Percentiles rank a stretch among this genome's conserved stretches.
Conservation (phyloP, 92 coral and sea anemone genomes). For the Nematostella vectensis region DNA sequence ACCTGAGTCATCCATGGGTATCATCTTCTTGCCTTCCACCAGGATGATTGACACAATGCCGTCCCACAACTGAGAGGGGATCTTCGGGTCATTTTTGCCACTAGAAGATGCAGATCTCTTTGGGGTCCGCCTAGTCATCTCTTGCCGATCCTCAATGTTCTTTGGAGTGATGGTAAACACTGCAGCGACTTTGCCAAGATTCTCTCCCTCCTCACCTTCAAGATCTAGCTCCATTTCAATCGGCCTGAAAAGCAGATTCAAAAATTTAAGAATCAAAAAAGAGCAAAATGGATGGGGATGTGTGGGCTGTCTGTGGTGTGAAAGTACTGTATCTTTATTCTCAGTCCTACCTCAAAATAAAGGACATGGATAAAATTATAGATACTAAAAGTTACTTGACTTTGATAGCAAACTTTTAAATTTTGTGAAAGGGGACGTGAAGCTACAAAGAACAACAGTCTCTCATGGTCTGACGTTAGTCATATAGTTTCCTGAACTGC, state of each 20-base stretch:
- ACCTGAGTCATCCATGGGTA: slow-evolving; percentile 99
- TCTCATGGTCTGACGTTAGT: too few species aligned
- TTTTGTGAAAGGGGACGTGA: too few species aligned
- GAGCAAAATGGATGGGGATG: too few species aligned
- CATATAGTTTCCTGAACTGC: too few species aligned
- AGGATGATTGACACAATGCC: slow-evolving; percentile 84
- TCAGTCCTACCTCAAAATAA: too few species aligned
- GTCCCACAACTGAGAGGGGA: slow-evolving; percentile 74
- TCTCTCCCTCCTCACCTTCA: slow-evolving; percentile 87
- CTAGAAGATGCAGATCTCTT: slow-evolving; percentile 41
- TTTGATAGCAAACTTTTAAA: too few species aligned
- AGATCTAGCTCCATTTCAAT: slow-evolving; percentile 88
- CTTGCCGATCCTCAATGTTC: slow-evolving; percentile 88
- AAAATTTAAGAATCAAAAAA: too few species aligned
- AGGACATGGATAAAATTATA: too few species aligned
- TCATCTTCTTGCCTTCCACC: slow-evolving; percentile 91
- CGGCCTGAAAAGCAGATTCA: slow-evolving; percentile 49
- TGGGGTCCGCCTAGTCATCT: slow-evolving; percentile 40
- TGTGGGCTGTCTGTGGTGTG: too few species aligned
- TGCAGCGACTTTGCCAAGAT: slow-evolving; percentile 77
- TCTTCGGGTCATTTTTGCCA: slow-evolving; percentile 24
- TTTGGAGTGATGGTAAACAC: slow-evolving; percentile 75
- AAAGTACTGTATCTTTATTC: too few species aligned
- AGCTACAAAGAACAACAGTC: too few species aligned
- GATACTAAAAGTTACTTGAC: too few species aligned